Conservation (phyloP, 2,888 invertebrate species). For the Drosophila quasianomalipes region DNA sequence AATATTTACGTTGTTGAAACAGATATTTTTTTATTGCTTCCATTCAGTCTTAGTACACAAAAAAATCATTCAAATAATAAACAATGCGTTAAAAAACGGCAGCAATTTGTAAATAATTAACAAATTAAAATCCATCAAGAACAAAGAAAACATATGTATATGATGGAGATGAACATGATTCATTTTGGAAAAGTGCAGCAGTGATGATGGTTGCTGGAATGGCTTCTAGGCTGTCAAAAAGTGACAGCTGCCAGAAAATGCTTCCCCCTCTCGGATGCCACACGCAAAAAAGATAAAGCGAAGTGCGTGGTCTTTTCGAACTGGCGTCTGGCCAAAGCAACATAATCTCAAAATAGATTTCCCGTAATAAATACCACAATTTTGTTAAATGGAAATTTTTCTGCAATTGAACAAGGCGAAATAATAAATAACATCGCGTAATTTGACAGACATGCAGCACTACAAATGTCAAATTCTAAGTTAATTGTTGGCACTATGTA, state of each 20-base stretch:
- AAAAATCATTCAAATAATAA: constrained; percentile 53
- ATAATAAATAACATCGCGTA: constrained; percentile 52
- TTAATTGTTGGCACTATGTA: constrained; percentile 54
- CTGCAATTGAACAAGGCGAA: constrained; percentile 28
- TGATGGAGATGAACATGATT: constrained; percentile 33
- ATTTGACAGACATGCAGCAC: constrained; percentile 20
- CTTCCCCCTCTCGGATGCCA: not conserved
- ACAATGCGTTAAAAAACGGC: constrained; percentile 58
- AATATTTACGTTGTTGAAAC: constrained; percentile 33
- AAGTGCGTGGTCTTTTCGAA: constrained; percentile 59
- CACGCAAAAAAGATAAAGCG: constrained; percentile 20
- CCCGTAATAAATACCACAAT: constrained; percentile 56
- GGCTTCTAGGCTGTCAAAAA: constrained; percentile 35
- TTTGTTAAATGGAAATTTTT: constrained; percentile 66
- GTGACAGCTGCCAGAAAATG: constrained; percentile 52
- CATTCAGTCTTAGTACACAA: constrained; percentile 54
- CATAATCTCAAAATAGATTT: constrained; percentile 65
- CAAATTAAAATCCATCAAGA: constrained; percentile 39
- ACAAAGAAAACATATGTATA: constrained; percentile 24
- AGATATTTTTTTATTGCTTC: constrained; percentile 48
- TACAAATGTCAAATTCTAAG: constrained; percentile 34
- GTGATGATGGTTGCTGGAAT: constrained; percentile 32
- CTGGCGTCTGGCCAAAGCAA: constrained; percentile 66
- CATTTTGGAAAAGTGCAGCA: constrained; percentile 62
- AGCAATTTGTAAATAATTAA: constrained; percentile 67